Conservation (phyloP, 2,797 vertebrate genomes). For the Fistularia tabacaria region DNA sequence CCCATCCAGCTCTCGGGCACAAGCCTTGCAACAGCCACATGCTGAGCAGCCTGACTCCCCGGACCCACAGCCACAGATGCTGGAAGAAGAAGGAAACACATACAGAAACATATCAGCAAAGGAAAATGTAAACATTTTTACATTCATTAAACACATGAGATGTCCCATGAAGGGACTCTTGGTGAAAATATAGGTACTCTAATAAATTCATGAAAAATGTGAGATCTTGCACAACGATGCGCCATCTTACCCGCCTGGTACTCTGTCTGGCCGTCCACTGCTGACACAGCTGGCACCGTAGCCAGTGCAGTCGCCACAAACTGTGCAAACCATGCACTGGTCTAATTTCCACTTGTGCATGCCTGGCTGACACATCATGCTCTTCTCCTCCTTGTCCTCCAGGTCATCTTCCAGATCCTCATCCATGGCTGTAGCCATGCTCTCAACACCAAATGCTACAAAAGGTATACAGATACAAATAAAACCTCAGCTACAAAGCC, state of each 20-base stretch:
- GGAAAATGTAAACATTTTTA: no score
- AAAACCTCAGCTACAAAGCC: neutral
- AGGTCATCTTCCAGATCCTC: conserved; percentile 97
- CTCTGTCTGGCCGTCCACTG: conserved; percentile 93
- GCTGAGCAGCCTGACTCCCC: conserved; percentile 97
- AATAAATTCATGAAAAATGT: neutral
- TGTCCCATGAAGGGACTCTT: no score
- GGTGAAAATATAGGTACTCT: neutral
- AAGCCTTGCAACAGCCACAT: conserved; percentile 97
- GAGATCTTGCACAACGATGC: neutral
- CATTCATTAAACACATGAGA: no score
- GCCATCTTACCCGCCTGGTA: conserved; percentile 89
- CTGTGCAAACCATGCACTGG: conserved; percentile 99
- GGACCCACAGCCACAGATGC: conserved; percentile 97
- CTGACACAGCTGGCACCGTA: conserved; percentile 98
- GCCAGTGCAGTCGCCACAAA: conserved; percentile 97
- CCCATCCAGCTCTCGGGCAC: conserved; percentile 94
- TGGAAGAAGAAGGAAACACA: conserved; percentile 46
- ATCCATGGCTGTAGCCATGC: conserved; percentile 99
- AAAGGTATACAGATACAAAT: neutral
- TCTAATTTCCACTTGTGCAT: conserved; percentile 99
- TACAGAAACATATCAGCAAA: neutral
- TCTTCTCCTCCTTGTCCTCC: conserved; percentile 98
- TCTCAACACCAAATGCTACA: conserved; percentile 92
- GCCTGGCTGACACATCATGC: conserved; percentile 98